Evolutionary conservation across 2,888 invertebrate species (phyloP).

Genomic region (Acrocyrtus sp.): DNA sequence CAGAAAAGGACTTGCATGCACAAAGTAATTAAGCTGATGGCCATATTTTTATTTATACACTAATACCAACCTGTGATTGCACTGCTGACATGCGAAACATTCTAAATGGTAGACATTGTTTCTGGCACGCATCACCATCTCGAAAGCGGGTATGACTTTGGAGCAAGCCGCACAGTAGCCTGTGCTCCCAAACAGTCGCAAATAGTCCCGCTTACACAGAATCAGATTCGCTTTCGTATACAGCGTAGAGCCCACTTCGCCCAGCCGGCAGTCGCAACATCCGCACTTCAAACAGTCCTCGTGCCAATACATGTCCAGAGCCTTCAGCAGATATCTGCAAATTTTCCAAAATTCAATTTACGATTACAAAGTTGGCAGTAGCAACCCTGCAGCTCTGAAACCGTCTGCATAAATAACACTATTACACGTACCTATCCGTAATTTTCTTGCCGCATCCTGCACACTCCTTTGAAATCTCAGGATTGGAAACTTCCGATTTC

Average conservation of each 20-base stretch:
- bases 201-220: slow-evolving; percentile 94
- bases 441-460: slow-evolving; percentile 89
- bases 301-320: slow-evolving; percentile 95
- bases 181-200: slow-evolving; percentile 88
- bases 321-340: slow-evolving; percentile 87
- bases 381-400: background rate
- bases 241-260: slow-evolving; percentile 94
- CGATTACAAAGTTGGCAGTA: background rate
- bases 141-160: slow-evolving; percentile 97
- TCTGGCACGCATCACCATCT: slow-evolving; percentile 98
- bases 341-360: background rate
- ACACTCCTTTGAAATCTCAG: slow-evolving; percentile 73
- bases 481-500: slow-evolving; percentile 59
- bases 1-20: slow-evolving; percentile 53
- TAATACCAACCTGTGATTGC: slow-evolving; percentile 97
- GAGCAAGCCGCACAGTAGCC: slow-evolving; percentile 97
- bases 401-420: background rate
- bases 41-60: too few relatives aligned
- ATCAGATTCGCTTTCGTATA: slow-evolving; percentile 96
- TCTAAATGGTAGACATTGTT: slow-evolving; percentile 98
- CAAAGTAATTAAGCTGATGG: slow-evolving; percentile 51
- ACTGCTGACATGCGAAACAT: slow-evolving; percentile 98
- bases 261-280: slow-evolving; percentile 96
- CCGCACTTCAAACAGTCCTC: slow-evolving; percentile 98
- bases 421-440: slow-evolving; percentile 74